Conservation (phyloP, 2,113 vertebrate species). For the Heterotilapia buettikoferi region DNA sequence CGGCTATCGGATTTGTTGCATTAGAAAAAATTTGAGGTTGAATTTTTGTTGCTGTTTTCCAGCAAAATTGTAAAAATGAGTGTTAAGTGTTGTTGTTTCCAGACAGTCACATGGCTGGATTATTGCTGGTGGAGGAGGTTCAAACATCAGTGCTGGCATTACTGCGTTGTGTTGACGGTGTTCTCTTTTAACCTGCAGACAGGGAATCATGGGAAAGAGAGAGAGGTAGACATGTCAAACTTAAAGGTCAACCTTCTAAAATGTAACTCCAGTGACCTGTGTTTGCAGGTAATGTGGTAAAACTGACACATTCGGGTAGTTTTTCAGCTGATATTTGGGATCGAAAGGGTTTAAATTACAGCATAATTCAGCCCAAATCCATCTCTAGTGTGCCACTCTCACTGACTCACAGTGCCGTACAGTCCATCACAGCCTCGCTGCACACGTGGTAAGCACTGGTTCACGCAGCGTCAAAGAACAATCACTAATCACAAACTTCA, state of each 20-base stretch:
- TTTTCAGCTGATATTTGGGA: neutral
- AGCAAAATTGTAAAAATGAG: neutral
- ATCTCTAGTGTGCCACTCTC: neutral
- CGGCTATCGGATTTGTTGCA: neutral
- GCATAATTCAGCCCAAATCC: neutral
- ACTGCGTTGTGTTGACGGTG: neutral
- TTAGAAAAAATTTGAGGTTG: neutral
- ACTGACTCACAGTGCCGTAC: neutral
- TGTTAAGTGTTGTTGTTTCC: neutral
- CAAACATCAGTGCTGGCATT: neutral
- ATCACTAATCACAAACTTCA: neutral
- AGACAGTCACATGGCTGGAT: neutral
- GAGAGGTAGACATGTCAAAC: neutral
- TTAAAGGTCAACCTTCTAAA: neutral
- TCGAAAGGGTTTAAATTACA: neutral
- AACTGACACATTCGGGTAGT: neutral
- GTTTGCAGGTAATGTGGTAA: neutral
- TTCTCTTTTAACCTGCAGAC: constrained; percentile 22
- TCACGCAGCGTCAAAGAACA: neutral
- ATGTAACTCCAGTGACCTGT: neutral
- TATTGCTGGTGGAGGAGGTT: neutral
- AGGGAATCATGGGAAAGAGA: neutral
- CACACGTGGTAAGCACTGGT: neutral
- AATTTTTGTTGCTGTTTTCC: neutral
- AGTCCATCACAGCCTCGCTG: neutral